These are phyloP conservation scores for Leucophenga maculata DNA, from an alignment of 2,888 invertebrate genomes.

Conservation along the genomic window DNA sequence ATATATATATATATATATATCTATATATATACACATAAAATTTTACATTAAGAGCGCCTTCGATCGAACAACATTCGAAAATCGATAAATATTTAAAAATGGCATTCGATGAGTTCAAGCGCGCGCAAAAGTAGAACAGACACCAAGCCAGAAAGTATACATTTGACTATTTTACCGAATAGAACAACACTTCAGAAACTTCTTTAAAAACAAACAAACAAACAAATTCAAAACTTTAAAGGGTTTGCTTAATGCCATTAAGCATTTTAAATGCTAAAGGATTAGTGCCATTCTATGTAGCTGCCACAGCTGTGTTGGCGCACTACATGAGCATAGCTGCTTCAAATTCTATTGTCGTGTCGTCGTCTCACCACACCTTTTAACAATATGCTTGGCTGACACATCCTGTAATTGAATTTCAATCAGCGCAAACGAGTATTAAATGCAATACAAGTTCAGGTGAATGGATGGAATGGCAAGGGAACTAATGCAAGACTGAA, in stretches of 20 bases:
- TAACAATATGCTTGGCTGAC: constrained; percentile 49
- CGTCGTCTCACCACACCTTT: no score
- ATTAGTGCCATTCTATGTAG: no score
- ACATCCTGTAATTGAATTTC: constrained; percentile 65
- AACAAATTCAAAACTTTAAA: neutral
- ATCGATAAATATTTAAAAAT: constrained; percentile 14
- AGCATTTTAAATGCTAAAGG: no score
- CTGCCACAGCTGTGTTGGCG: no score
- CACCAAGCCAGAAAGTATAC: no score
- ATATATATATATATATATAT: neutral
- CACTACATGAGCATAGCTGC: neutral
- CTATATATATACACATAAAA: neutral
- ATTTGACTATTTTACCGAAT: no score
- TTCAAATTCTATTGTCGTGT: neutral
- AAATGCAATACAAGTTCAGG: constrained; percentile 28
- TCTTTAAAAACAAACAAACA: neutral
- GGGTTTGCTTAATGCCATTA: no score
- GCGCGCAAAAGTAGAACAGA: neutral
- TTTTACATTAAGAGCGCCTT: neutral
- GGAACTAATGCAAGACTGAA: neutral
- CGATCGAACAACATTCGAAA: constrained; percentile 23
- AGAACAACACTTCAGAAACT: no score
- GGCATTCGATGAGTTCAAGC: neutral
- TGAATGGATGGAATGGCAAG: no score
- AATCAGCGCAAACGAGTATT: constrained; percentile 36